phyloP scores from a whole-genome alignment of 2,797 vertebrate genomes.

The Poecilia wingei region DNA sequence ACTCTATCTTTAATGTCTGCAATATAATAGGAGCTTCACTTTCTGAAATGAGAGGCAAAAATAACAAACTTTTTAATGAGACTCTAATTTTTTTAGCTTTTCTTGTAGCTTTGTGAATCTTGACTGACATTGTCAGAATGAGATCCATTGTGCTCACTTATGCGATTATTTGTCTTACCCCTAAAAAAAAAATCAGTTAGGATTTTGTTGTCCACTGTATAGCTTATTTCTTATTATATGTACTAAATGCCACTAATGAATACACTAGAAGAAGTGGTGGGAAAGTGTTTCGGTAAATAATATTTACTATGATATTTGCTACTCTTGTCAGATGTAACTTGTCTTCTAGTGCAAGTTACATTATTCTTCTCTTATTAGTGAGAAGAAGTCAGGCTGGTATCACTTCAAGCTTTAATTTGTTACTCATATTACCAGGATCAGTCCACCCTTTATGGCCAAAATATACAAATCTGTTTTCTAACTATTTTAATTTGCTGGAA shows the following conservation, averaged over 20 bases:
- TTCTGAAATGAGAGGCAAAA: not conserved
- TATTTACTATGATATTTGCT: not conserved
- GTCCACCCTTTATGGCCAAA: conserved; percentile 36
- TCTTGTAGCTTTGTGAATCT: not conserved
- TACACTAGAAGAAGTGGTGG: not conserved
- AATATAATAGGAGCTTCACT: not conserved
- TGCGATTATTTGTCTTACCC: not conserved
- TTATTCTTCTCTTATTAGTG: too few relatives aligned
- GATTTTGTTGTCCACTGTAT: not conserved
- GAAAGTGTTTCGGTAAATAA: not conserved
- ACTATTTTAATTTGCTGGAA: conserved; percentile 66
- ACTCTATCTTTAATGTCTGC: not conserved
- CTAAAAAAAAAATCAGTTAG: not conserved
- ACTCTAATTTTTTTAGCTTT: not conserved
- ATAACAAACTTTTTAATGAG: not conserved
- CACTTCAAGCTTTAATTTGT: conserved; percentile 27
- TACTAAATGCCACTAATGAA: not conserved
- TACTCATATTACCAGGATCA: conserved; percentile 33
- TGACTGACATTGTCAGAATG: not conserved
- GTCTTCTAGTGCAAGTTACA: not conserved
- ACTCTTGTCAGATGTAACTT: conserved; percentile 1
- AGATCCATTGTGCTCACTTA: not conserved
- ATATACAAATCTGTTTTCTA: conserved; percentile 60
- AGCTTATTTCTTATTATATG: not conserved
- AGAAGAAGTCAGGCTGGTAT: not conserved